phyloP scores from a whole-genome alignment of 2,797 vertebrate species.

The Helostoma temminkii region DNA sequence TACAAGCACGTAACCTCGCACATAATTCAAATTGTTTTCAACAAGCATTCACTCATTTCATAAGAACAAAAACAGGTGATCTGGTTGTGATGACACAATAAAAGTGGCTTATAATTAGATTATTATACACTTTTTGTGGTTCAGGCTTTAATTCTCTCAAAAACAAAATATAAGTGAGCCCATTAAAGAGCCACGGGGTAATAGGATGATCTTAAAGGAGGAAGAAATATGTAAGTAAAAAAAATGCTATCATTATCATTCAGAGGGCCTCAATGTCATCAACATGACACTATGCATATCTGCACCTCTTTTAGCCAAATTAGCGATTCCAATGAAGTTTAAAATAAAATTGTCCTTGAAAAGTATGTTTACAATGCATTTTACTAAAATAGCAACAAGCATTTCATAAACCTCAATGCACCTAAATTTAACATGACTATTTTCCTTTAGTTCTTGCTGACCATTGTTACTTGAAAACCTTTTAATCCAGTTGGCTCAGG shows the following conservation, averaged over 20 bases:
- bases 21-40: conserved; percentile 1
- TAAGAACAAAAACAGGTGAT: conserved; percentile 13
- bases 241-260: conserved; percentile 5
- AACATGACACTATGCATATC: not conserved
- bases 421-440: conserved; percentile 24
- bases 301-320: not conserved
- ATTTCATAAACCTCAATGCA: conserved; percentile 10
- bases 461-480: conserved; percentile 48
- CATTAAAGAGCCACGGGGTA: not conserved
- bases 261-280: not conserved
- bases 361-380: not conserved
- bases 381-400: conserved; percentile 1
- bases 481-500: conserved; percentile 41
- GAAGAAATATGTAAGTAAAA: conserved; percentile 6
- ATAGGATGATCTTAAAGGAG: not conserved
- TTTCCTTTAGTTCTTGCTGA: not conserved
- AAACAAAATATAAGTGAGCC: not conserved
- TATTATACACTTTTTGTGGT: conserved; percentile 3
- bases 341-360: not conserved
- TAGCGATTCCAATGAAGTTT: not conserved
- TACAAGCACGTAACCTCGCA: not conserved
- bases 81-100: conserved; percentile 3
- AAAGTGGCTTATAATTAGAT: conserved; percentile 6
- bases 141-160: not conserved
- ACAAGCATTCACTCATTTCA: not conserved